Percentiles rank a stretch among this genome's conserved stretches.
phyloP scores from a whole-genome alignment of 1,140 invertebrate genomes.

The Drosophila malerkotliana region DNA sequence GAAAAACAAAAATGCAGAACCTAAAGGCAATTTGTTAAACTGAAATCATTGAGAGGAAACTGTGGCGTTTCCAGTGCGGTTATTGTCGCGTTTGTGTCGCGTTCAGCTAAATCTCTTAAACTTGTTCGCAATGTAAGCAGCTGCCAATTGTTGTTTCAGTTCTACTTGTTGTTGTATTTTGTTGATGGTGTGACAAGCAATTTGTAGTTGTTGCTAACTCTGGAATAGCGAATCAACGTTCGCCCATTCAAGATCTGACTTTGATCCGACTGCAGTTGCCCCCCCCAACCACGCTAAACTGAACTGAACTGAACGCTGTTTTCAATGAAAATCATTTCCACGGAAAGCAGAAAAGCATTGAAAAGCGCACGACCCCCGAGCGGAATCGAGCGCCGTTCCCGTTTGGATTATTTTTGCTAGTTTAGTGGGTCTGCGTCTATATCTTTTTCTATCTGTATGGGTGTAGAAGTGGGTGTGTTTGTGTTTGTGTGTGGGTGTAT shows the following conservation, averaged over 20 bases:
- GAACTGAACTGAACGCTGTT: not conserved
- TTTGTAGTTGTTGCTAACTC: constrained; percentile 37
- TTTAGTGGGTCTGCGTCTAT: constrained; percentile 23
- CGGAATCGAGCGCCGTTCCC: constrained; percentile 40
- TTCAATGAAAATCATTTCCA: constrained; percentile 58
- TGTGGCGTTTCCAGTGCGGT: constrained; percentile 11
- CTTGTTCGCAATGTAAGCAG: constrained; percentile 42
- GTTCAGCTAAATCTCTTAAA: constrained; percentile 8
- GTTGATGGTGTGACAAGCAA: constrained; percentile 52
- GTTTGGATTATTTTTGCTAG: constrained; percentile 58
- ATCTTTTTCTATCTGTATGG: constrained; percentile 4
- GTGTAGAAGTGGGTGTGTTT: not conserved
- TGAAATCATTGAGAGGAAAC: not conserved
- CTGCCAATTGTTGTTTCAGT: constrained; percentile 19
- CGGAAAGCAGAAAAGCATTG: constrained; percentile 35
- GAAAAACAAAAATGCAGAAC: constrained; percentile 1
- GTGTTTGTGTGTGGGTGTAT: not conserved
- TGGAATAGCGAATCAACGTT: constrained; percentile 15
- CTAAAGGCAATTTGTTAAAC: constrained; percentile 12
- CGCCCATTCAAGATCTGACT: constrained; percentile 25
- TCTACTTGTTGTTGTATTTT: constrained; percentile 7
- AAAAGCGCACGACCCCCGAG: constrained; percentile 27
- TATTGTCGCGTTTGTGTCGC: constrained; percentile 13
- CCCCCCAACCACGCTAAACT: not conserved
- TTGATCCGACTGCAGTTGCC: constrained; percentile 24